phyloP scores from a whole-genome alignment of 2,888 invertebrate genomes.

The Cylindroiulus punctatus region DNA sequence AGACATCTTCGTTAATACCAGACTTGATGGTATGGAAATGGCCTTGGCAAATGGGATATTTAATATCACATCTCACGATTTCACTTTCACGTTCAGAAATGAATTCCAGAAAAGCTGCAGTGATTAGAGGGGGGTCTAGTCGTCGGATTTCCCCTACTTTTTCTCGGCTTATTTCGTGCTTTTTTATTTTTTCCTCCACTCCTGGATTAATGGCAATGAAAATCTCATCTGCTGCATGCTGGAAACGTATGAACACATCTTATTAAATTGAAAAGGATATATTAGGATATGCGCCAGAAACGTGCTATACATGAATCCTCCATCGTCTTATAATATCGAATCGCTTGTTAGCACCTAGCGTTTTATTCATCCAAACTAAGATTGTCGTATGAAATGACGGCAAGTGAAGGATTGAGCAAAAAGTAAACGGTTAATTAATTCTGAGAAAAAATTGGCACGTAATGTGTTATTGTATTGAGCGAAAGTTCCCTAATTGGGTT shows the following conservation, averaged over 20 bases:
- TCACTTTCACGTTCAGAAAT: background rate
- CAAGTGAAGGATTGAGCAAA: too few species aligned
- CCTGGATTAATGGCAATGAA: conserved; percentile 18
- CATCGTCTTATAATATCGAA: background rate
- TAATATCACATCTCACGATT: background rate
- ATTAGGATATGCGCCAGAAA: conserved; percentile 18
- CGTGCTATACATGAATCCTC: background rate
- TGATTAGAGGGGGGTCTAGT: background rate
- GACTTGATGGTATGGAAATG: background rate
- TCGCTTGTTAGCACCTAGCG: background rate
- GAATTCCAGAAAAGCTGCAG: background rate
- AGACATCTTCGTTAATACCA: too few species aligned
- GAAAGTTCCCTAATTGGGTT: too few species aligned
- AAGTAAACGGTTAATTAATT: too few species aligned
- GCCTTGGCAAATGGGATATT: background rate
- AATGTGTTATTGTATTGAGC: too few species aligned
- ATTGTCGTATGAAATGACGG: too few species aligned
- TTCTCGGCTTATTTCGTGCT: background rate
- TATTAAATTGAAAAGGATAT: conserved; percentile 18
- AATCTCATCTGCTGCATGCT: background rate
- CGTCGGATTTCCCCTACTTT: background rate
- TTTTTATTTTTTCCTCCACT: background rate
- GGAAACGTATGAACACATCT: conserved; percentile 18
- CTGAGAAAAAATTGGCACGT: too few species aligned
- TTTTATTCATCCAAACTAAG: background rate